Conservation (phyloP, 2,888 invertebrate species). For the Brassicogethes aeneus region DNA sequence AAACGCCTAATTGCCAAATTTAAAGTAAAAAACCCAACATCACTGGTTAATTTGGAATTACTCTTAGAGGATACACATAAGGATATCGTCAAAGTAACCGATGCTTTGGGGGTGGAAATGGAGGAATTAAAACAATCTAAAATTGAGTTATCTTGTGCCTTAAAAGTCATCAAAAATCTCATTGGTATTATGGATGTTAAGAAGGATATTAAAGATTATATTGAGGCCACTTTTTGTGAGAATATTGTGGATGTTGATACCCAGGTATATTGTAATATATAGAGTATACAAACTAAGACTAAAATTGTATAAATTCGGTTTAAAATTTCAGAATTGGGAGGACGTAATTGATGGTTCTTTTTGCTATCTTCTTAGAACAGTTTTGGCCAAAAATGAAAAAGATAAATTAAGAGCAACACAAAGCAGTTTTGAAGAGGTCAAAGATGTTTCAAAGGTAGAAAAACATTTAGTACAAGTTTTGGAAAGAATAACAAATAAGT, state of each 20-base stretch:
- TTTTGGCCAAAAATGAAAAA: constrained; percentile 55
- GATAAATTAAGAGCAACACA: constrained; percentile 50
- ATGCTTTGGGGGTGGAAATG: constrained; percentile 43
- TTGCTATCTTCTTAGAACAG: constrained; percentile 54
- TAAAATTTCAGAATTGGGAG: constrained; percentile 62
- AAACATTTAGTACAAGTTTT: constrained; percentile 36
- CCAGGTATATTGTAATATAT: constrained; percentile 24
- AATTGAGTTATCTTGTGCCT: constrained; percentile 29
- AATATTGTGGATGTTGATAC: constrained; percentile 30
- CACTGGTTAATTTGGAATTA: constrained; percentile 62
- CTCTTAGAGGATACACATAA: constrained; percentile 62
- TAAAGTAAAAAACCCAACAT: constrained; percentile 68
- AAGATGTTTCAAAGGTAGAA: constrained; percentile 34
- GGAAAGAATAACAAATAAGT: no score
- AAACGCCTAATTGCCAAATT: constrained; percentile 66
- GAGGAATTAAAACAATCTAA: constrained; percentile 30
- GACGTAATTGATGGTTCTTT: constrained; percentile 61
- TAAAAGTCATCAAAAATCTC: constrained; percentile 28
- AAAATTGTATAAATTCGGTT: constrained; percentile 2
- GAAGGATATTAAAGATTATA: constrained; percentile 21
- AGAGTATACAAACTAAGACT: constrained; percentile 9
- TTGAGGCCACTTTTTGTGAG: constrained; percentile 29
- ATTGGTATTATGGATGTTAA: constrained; percentile 29
- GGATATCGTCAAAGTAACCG: constrained; percentile 46
- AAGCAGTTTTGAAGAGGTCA: constrained; percentile 39